These are phyloP conservation scores for Cyaniris semiargus DNA, from an alignment of 2,888 invertebrate genomes.

Conservation along the genomic window DNA sequence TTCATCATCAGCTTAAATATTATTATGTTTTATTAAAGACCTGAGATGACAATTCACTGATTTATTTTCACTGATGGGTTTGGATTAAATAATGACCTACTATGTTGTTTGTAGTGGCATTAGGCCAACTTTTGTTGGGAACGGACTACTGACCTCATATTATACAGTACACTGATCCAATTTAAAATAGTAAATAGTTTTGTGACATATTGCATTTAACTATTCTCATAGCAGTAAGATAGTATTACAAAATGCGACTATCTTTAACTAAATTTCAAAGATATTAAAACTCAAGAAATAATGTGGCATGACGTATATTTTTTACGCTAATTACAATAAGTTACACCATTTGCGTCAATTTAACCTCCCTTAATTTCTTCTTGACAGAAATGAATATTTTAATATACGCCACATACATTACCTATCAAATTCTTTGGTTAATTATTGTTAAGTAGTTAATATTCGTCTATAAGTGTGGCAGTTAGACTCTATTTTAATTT, in stretches of 20 bases:
- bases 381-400: no score
- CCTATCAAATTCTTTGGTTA: no score
- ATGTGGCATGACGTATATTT: no score
- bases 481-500: no score
- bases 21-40: background rate
- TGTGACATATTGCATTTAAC: conserved; percentile 5
- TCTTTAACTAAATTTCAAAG: no score
- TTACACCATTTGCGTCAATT: no score
- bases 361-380: no score
- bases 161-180: conserved; percentile 17
- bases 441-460: no score
- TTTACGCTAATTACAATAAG: no score
- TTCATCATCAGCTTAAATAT: background rate
- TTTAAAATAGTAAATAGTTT: conserved; percentile 10
- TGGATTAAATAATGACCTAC: conserved; percentile 8
- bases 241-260: background rate
- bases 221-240: background rate
- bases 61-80: background rate
- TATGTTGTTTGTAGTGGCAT: background rate
- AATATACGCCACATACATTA: no score
- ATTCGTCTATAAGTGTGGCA: no score
- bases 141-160: conserved; percentile 10
- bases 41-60: background rate
- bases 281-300: no score
- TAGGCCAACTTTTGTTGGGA: conserved; percentile 6